Conservation (phyloP, 2,113 vertebrate genomes). For the Ramphastos sulfuratus region DNA sequence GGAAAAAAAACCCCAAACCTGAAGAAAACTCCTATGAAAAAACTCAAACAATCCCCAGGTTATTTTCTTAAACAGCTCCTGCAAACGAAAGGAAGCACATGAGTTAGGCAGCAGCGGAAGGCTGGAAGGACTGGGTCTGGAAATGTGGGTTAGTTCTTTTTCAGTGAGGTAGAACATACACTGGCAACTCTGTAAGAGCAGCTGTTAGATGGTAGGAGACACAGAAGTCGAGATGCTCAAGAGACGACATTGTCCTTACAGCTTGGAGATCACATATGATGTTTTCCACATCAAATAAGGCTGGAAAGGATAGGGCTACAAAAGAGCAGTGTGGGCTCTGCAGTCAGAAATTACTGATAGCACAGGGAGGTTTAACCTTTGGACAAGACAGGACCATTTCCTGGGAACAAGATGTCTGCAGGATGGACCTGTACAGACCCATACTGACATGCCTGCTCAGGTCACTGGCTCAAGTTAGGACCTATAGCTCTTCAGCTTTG, state of each 20-base stretch:
- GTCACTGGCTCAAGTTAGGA: neutral
- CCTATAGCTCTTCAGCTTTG: neutral
- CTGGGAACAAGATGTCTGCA: neutral
- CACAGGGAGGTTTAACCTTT: neutral
- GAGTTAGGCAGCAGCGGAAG: slow-evolving; percentile 53
- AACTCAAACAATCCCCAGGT: neutral
- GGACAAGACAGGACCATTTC: neutral
- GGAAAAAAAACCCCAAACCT: neutral
- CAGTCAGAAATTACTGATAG: neutral
- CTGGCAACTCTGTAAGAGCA: slow-evolving; percentile 11
- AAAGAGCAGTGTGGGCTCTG: neutral
- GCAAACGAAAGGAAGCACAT: neutral
- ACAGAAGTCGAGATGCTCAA: slow-evolving; percentile 19
- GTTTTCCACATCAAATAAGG: neutral
- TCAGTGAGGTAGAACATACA: slow-evolving; percentile 16
- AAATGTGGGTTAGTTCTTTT: slow-evolving; percentile 16
- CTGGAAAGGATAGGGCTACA: neutral
- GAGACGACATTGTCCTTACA: neutral
- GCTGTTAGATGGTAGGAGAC: slow-evolving; percentile 57
- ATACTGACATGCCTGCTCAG: neutral
- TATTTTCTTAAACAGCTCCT: slow-evolving; percentile 42
- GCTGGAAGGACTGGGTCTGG: neutral
- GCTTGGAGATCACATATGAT: neutral
- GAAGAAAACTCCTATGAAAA: slow-evolving; percentile 68
- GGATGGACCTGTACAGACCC: neutral